Percentiles rank a stretch among this genome's conserved stretches.
Conservation (phyloP, 2,888 invertebrate genomes). For the Standfussiana lucernea region DNA sequence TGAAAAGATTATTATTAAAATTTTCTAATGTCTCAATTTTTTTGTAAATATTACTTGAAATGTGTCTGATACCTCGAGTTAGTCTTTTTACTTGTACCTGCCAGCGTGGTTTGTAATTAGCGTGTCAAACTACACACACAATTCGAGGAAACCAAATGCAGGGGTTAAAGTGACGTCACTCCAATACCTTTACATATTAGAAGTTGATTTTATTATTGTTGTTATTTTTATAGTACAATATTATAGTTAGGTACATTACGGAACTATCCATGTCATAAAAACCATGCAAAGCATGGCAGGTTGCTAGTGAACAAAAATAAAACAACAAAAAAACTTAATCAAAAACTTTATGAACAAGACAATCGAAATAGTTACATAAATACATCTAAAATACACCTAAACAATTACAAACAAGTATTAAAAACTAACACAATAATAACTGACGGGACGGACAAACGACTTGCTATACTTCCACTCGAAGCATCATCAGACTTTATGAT, state of each 20-base stretch:
- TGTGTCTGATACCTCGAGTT: no score
- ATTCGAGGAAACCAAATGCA: conserved; percentile 32
- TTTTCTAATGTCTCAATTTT: neutral
- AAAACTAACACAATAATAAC: conserved; percentile 46
- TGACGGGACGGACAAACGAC: conserved; percentile 22
- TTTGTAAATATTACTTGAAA: neutral
- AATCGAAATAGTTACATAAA: conserved; percentile 57
- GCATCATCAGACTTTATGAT: conserved; percentile 48
- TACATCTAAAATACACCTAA: conserved; percentile 61
- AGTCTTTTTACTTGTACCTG: neutral
- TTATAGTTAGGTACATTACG: neutral
- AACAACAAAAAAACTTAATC: conserved; percentile 12
- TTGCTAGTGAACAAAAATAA: neutral
- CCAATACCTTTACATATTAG: no score
- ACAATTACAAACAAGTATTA: conserved; percentile 57
- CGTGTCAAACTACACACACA: conserved; percentile 18
- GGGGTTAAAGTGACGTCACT: conserved; percentile 10
- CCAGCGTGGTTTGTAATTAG: neutral
- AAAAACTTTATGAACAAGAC: conserved; percentile 50
- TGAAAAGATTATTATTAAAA: neutral
- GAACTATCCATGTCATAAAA: neutral
- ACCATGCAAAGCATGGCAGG: neutral
- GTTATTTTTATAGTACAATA: no score
- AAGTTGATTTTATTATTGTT: no score
- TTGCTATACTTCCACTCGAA: conserved; percentile 23